A percentile compares a stretch with the other conserved stretches of the same genome.
Conservation (phyloP, 2,797 vertebrate species). For the Diplodus puntazzo region DNA sequence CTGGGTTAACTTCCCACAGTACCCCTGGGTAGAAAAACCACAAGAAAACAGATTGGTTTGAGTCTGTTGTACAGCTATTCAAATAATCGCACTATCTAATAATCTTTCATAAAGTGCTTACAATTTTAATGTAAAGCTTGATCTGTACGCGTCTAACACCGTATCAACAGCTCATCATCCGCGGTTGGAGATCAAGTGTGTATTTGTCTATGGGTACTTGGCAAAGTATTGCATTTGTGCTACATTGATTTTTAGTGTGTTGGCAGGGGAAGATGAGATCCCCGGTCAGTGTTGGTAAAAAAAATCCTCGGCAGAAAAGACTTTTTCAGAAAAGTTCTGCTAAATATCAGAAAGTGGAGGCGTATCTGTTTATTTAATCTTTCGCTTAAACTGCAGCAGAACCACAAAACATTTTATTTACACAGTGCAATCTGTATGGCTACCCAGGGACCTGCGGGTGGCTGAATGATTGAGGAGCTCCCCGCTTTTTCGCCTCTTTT, state of each 20-base stretch:
- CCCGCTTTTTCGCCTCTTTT: constrained; percentile 54
- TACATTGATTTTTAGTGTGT: constrained; percentile 10
- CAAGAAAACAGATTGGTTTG: neutral
- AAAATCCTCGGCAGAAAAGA: neutral
- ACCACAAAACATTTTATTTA: neutral
- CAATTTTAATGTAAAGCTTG: neutral
- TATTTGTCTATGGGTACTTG: neutral
- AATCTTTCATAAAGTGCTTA: neutral
- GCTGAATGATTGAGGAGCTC: constrained; percentile 69
- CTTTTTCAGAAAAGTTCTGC: neutral
- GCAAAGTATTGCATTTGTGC: neutral
- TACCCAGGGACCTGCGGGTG: constrained; percentile 47
- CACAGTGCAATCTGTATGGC: constrained; percentile 11
- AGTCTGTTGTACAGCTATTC: neutral
- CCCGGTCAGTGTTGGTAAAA: neutral
- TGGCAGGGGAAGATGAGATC: neutral
- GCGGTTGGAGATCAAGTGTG: neutral
- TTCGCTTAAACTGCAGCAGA: constrained; percentile 8
- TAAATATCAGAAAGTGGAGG: constrained; percentile 3
- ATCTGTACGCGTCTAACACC: neutral
- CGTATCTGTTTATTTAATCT: constrained; percentile 23
- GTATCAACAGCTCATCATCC: neutral
- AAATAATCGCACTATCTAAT: neutral
- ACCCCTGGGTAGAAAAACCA: neutral
- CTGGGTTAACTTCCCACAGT: neutral